These are phyloP conservation scores for Microchrysa polita DNA, from an alignment of 2,888 invertebrate species.

Conservation along the genomic window DNA sequence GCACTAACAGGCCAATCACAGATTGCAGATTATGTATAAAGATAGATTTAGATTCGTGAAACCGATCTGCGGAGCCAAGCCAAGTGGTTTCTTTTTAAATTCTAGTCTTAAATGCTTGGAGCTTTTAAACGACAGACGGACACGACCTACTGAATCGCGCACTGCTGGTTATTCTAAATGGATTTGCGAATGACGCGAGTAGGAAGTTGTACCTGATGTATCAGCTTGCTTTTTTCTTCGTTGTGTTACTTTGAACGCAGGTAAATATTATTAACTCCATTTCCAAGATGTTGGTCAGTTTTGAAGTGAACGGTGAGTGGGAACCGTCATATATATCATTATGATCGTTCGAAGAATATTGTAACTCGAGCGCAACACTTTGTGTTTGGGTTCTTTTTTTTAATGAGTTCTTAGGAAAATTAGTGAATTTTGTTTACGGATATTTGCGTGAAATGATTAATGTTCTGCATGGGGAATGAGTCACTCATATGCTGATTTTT, in stretches of 20 bases:
- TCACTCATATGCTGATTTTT: too few relatives aligned
- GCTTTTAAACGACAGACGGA: not conserved
- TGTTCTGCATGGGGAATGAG: too few relatives aligned
- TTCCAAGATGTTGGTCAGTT: conserved; percentile 12
- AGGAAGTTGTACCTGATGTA: conserved; percentile 23
- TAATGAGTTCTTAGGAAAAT: not conserved
- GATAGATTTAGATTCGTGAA: conserved; percentile 4
- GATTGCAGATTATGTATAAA: conserved; percentile 7
- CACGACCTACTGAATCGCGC: conserved; percentile 17
- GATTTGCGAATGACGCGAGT: not conserved
- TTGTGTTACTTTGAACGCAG: too few relatives aligned
- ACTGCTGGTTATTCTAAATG: too few relatives aligned
- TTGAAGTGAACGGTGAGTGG: conserved; percentile 12
- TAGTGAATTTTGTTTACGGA: conserved; percentile 5
- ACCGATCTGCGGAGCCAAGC: not conserved
- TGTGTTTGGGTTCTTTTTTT: too few relatives aligned
- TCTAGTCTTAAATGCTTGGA: too few relatives aligned
- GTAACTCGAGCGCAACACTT: too few relatives aligned
- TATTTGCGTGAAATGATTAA: not conserved
- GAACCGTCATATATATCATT: not conserved
- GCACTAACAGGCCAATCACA: not conserved
- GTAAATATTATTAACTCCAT: too few relatives aligned
- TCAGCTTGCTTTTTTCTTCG: not conserved
- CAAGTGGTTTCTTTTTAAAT: too few relatives aligned
- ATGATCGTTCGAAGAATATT: too few relatives aligned